Percentiles rank a stretch among this genome's conserved stretches.
Evolutionary conservation across 2,888 invertebrate species (phyloP).

Genomic region (Minunthozetes semirufus): DNA sequence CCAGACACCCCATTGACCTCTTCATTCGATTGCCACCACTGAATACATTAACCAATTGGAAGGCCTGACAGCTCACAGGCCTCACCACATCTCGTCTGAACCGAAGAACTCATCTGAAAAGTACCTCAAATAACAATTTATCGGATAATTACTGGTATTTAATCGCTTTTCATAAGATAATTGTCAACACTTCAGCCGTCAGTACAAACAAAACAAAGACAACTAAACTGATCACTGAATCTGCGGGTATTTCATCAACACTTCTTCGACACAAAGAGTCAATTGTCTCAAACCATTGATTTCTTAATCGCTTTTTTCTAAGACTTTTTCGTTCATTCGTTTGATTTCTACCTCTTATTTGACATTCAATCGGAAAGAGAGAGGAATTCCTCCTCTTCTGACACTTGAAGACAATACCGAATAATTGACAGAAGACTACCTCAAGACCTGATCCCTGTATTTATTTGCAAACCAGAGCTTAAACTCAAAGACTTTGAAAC

Average conservation of each 20-base stretch:
- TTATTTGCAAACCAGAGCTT: background rate
- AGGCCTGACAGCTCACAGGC: too few relatives aligned
- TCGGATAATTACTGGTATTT: slow-evolving; percentile 20
- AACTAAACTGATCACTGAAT: background rate
- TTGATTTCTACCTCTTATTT: slow-evolving; percentile 1
- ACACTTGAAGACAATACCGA: background rate
- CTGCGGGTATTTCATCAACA: too few relatives aligned
- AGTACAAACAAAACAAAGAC: background rate
- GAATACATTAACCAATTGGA: too few relatives aligned
- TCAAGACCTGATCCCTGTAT: background rate
- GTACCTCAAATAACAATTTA: background rate
- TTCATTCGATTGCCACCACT: too few relatives aligned
- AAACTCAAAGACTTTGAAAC: background rate
- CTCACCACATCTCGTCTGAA: background rate
- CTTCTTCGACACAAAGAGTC: too few relatives aligned
- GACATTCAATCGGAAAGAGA: too few relatives aligned
- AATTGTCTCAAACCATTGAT: too few relatives aligned
- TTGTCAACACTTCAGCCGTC: background rate
- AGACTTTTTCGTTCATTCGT: background rate
- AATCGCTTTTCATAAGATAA: background rate
- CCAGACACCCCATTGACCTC: too few relatives aligned
- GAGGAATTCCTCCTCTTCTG: background rate
- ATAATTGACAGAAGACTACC: background rate
- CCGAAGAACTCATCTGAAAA: background rate
- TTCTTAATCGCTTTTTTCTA: background rate